A percentile compares a stretch with the other conserved stretches of the same genome.
Conservation (phyloP, 2,797 vertebrate species). For the Adrianichthys oophorus region DNA sequence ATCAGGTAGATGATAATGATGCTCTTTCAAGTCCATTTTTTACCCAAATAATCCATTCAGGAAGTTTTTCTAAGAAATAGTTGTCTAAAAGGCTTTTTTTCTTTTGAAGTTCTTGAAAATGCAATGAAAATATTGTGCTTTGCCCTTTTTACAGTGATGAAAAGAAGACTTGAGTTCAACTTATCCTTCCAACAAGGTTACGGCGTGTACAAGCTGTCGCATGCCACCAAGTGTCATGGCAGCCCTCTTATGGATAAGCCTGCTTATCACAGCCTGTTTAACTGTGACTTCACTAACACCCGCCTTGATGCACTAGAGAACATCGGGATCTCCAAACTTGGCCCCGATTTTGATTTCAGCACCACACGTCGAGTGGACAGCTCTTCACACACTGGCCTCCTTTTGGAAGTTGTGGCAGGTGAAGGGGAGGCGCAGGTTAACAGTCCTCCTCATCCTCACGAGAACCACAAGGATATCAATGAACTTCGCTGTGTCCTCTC, state of each 20-base stretch:
- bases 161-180: conserved; percentile 88
- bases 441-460: conserved; percentile 39
- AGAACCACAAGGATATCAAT: conserved; percentile 45
- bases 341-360: conserved; percentile 79
- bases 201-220: conserved; percentile 88
- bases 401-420: conserved; percentile 51
- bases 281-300: conserved; percentile 67
- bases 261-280: conserved; percentile 77
- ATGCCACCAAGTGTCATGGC: conserved; percentile 66
- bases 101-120: not conserved
- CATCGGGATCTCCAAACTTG: conserved; percentile 48
- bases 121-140: not conserved
- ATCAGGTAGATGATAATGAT: conserved; percentile 56
- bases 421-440: conserved; percentile 55
- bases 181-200: conserved; percentile 91
- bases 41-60: conserved; percentile 1
- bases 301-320: conserved; percentile 61
- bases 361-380: conserved; percentile 71
- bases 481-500: conserved; percentile 55
- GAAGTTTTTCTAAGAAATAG: not conserved
- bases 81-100: not conserved
- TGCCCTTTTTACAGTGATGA: conserved; percentile 77
- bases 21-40: not conserved
- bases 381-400: conserved; percentile 65
- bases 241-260: conserved; percentile 69